Percentiles rank a stretch among this genome's conserved stretches.
Conservation (phyloP, 2,797 vertebrate genomes). For the Meriones psammophilus region DNA sequence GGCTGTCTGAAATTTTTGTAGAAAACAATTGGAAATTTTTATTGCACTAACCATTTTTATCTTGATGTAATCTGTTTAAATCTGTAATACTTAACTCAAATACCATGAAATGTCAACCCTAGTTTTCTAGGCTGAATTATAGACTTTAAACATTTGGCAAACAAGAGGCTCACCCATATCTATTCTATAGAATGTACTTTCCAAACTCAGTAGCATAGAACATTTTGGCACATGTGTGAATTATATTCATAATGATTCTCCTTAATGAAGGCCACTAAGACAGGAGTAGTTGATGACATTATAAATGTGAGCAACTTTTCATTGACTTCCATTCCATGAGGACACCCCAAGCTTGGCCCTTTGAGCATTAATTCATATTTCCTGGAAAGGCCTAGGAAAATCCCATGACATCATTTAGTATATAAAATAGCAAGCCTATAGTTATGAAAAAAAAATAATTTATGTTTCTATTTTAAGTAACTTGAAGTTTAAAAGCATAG, state of each 20-base stretch:
- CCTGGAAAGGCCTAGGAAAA: neutral
- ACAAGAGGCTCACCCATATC: neutral
- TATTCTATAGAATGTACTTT: constrained; percentile 46
- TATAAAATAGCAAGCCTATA: neutral
- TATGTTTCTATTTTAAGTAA: neutral
- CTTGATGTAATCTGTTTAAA: constrained; percentile 37
- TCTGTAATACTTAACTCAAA: constrained; percentile 8
- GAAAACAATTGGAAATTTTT: constrained; percentile 38
- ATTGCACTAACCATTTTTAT: neutral
- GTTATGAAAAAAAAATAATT: neutral
- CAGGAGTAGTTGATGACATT: neutral
- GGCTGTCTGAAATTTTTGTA: neutral
- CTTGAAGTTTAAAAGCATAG: neutral
- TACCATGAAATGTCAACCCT: constrained; percentile 20
- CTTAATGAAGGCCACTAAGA: neutral
- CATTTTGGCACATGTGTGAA: neutral
- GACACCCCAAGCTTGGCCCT: neutral
- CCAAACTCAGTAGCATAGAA: neutral
- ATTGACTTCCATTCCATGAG: neutral
- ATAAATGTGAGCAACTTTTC: neutral
- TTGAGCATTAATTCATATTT: constrained; percentile 15
- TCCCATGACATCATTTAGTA: neutral
- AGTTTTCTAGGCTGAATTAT: neutral
- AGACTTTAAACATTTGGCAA: neutral
- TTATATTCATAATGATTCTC: neutral